Percentiles rank a stretch among this genome's conserved stretches.
Conservation (phyloP, 2,113 vertebrate genomes). For the Nerophis lumbriciformis region DNA sequence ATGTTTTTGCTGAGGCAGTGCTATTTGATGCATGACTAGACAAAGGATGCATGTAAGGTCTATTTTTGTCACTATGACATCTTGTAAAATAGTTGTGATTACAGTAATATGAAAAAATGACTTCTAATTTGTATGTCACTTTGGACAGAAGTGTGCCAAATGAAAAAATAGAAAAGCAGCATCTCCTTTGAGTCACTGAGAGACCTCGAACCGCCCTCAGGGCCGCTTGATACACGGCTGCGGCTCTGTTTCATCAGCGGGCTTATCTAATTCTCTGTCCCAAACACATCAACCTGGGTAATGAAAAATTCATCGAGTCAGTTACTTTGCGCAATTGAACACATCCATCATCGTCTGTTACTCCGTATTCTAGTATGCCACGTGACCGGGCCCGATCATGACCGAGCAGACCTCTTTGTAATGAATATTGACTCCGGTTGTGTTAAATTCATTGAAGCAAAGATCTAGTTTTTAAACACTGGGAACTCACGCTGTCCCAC, state of each 20-base stretch:
- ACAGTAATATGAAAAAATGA: background rate
- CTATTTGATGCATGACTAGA: too few species aligned
- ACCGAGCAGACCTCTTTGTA: conserved; percentile 34
- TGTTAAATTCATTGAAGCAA: conserved; percentile 42
- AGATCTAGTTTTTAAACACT: conserved; percentile 30
- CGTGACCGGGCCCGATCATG: conserved; percentile 13
- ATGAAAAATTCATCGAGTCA: conserved; percentile 56
- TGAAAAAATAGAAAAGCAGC: conserved; percentile 1
- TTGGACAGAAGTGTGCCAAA: background rate
- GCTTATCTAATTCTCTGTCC: conserved; percentile 41
- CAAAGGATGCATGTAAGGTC: too few species aligned
- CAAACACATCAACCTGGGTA: conserved; percentile 44
- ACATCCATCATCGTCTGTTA: conserved; percentile 47
- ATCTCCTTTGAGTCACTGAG: background rate
- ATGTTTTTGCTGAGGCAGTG: too few species aligned
- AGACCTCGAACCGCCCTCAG: background rate
- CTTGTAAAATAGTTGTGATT: background rate
- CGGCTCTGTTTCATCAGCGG: conserved; percentile 25
- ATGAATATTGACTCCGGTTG: conserved; percentile 53
- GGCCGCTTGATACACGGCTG: conserved; percentile 14
- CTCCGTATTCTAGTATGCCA: conserved; percentile 34
- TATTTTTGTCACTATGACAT: too few species aligned
- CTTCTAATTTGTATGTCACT: conserved; percentile 1
- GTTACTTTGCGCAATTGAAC: conserved; percentile 51
- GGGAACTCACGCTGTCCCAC: conserved; percentile 1